phyloP scores from a whole-genome alignment of 2,113 vertebrate genomes.

The Chaetops frenatus region DNA sequence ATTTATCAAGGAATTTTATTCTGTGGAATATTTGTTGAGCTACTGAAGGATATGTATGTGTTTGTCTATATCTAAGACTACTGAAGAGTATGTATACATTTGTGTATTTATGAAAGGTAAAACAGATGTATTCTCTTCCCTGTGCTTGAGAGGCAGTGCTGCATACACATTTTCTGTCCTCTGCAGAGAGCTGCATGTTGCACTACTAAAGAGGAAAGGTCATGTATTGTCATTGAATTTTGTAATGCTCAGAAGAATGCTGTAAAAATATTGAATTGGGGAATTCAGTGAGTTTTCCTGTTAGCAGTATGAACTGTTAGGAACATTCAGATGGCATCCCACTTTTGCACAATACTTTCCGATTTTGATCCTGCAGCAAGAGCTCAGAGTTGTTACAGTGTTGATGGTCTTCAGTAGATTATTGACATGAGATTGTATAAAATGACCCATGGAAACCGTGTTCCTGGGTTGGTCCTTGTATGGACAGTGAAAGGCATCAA shows the following conservation, averaged over 20 bases:
- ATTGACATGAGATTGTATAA: background rate
- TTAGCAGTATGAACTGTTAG: background rate
- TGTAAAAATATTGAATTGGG: background rate
- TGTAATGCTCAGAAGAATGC: background rate
- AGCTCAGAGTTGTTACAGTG: background rate
- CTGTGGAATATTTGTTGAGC: background rate
- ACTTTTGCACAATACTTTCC: background rate
- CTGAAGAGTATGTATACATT: background rate
- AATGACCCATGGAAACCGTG: background rate
- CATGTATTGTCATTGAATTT: background rate
- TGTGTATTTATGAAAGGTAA: background rate
- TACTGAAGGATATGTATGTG: background rate
- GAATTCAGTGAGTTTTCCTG: background rate
- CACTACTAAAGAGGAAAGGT: background rate
- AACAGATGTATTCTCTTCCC: background rate
- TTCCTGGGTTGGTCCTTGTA: background rate
- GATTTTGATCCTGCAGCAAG: background rate
- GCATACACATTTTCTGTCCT: background rate
- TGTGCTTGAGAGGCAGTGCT: background rate
- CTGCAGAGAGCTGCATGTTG: background rate
- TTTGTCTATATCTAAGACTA: background rate
- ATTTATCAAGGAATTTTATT: background rate
- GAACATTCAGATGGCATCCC: background rate
- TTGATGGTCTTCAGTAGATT: background rate
- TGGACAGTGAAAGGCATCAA: background rate